These are phyloP conservation scores for Pluvianellus socialis DNA, from an alignment of 2,113 vertebrate species.

Conservation along the genomic window DNA sequence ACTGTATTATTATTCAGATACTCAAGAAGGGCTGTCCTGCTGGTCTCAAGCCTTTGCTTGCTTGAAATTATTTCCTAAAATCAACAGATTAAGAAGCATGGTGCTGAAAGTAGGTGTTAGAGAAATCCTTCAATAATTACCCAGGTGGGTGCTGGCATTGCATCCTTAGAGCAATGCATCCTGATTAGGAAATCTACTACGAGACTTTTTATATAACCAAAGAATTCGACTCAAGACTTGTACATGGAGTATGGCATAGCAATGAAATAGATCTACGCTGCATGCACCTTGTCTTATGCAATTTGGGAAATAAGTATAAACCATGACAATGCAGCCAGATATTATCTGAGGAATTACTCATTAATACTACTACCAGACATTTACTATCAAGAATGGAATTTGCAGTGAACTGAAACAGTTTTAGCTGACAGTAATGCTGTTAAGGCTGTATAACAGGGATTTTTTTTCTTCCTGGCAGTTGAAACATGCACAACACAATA, in stretches of 20 bases:
- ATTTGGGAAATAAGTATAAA: neutral
- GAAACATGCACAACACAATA: neutral
- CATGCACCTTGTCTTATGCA: neutral
- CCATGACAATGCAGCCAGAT: neutral
- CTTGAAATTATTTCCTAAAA: constrained; percentile 28
- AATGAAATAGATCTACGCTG: neutral
- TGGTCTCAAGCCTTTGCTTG: neutral
- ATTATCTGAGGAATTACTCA: neutral
- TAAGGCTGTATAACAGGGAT: neutral
- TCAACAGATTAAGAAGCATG: neutral
- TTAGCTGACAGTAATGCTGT: neutral
- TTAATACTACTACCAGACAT: neutral
- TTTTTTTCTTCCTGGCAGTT: neutral
- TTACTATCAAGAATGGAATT: neutral
- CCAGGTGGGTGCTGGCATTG: neutral
- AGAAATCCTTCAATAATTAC: neutral
- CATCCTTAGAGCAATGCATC: neutral
- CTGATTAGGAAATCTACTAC: neutral
- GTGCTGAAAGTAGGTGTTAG: neutral
- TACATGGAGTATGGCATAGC: neutral
- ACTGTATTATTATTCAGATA: constrained; percentile 31
- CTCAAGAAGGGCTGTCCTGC: neutral
- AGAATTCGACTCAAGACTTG: neutral
- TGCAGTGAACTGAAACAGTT: neutral
- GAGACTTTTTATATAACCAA: neutral